These are phyloP conservation scores for Agrochola circellaris DNA, from an alignment of 2,888 invertebrate genomes.

Conservation along the genomic window DNA sequence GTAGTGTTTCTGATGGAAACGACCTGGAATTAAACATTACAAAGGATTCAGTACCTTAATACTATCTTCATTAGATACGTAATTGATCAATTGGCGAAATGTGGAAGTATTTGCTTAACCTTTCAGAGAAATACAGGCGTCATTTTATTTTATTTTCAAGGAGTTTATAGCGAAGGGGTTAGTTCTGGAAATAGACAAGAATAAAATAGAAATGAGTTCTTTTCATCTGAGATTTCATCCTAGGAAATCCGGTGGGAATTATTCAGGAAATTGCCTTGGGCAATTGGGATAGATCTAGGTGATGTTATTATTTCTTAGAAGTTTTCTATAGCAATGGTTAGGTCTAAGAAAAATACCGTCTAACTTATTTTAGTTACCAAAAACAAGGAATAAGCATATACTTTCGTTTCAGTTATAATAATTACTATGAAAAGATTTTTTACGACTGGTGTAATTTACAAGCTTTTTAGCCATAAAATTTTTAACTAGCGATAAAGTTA, in stretches of 20 bases:
- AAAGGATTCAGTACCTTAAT: neutral
- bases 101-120: neutral
- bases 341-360: neutral
- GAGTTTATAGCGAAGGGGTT: neutral
- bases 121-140: neutral
- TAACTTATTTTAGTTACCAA: neutral
- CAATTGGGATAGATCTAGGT: constrained; percentile 19
- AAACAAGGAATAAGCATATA: neutral
- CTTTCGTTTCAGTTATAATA: constrained; percentile 9
- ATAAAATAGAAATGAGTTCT: constrained; percentile 24
- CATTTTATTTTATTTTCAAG: neutral
- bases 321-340: neutral
- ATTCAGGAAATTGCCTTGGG: constrained; percentile 40
- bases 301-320: constrained; percentile 11
- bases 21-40: neutral
- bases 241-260: constrained; percentile 23
- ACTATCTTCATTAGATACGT: neutral
- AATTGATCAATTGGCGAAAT: constrained; percentile 1
- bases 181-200: constrained; percentile 20
- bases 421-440: constrained; percentile 12
- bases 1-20: constrained; percentile 11
- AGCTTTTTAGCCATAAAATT: constrained; percentile 41
- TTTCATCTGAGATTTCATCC: constrained; percentile 31
- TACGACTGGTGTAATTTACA: constrained; percentile 44
- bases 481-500: constrained; percentile 40